Evolutionary conservation across 2,113 vertebrate species (phyloP), one percentile per base, ranked within the genome.

Genomic region (Gavia stellata): DNA sequence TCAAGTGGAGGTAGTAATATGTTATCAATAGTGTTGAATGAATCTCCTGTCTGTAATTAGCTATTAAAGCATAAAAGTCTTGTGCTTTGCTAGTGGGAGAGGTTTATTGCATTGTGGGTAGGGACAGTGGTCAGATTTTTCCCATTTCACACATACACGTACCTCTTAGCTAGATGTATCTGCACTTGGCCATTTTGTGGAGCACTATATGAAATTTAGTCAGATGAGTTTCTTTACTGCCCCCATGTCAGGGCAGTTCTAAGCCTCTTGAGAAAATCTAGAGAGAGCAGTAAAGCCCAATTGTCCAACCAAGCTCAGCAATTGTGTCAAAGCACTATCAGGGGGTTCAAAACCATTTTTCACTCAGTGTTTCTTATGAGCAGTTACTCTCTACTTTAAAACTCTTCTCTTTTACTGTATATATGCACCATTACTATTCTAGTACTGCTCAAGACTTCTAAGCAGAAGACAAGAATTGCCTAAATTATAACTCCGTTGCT

Each of bases 31-130:
- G 47, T 42, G 49, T 34, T 86, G 91, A 95, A 96, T 96, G 78
- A 88, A 96, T 97, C 96, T 96, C 95, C 78, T 91, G 94, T 44
- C 91, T 95, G 91, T 89, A 94, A 97, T 97, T 96, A 97, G 94
- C 94, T 86, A 56, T 88, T 92, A 95, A 91, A 93, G 88, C 71
- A 31, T 67, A 31, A 56, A 72, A 83, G 63, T 49, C 94, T 92
- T 75, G 59, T 70, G 83, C 61, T 95, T 85, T 79, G 90, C 78
- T 84, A 66, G 81, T 61, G 91, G 59, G 67, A 77, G 78, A 95
- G 67, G 88, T 95, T 97, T 96, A 97, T 97, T 97, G 95, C 90
- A 33, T 45, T 95, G 96, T 77, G 97, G 85, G 88, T 92, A 97
- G 95, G 20, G 90, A 96, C 67, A 77, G 45, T 14, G 62, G 82